These are phyloP conservation scores for Allolobophora icterica DNA, from an alignment of 2,888 invertebrate species.

Conservation along the genomic window DNA sequence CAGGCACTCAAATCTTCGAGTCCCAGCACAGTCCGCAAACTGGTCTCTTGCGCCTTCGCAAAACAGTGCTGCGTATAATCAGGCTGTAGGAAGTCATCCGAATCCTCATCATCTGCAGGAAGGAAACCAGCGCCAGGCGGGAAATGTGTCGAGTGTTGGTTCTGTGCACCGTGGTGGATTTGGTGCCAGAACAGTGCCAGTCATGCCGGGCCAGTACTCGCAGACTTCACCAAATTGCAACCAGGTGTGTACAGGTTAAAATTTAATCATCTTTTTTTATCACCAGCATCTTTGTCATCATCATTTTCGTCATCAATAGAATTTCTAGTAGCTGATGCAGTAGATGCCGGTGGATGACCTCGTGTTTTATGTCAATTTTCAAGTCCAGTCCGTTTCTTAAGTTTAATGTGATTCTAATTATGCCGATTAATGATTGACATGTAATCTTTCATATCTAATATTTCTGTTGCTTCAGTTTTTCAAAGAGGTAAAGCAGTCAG, in stretches of 20 bases:
- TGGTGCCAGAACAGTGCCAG: not conserved
- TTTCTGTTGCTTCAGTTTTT: too few relatives aligned
- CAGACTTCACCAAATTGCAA: slow-evolving; percentile 18
- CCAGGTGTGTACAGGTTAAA: not conserved
- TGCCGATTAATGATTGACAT: too few relatives aligned
- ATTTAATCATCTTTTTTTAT: not conserved
- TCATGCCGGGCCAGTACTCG: not conserved
- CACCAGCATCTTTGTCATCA: not conserved
- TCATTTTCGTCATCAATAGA: not conserved
- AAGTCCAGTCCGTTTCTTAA: too few relatives aligned
- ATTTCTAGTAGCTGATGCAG: too few relatives aligned
- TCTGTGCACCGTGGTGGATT: not conserved
- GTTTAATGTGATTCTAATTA: too few relatives aligned
- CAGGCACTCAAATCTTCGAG: not conserved
- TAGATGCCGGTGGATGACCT: too few relatives aligned
- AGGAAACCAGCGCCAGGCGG: not conserved
- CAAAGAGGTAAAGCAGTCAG: too few relatives aligned
- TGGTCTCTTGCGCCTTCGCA: not conserved
- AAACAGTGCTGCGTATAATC: not conserved
- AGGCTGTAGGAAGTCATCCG: not conserved
- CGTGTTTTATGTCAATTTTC: too few relatives aligned
- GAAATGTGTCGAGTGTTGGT: not conserved
- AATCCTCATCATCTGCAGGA: not conserved
- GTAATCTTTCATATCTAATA: too few relatives aligned
- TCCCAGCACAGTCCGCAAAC: not conserved